Evolutionary conservation across 30 jellyfish, hydroid and myxozoan genomes (phyloP).

Genomic region (Aurelia sp.): DNA sequence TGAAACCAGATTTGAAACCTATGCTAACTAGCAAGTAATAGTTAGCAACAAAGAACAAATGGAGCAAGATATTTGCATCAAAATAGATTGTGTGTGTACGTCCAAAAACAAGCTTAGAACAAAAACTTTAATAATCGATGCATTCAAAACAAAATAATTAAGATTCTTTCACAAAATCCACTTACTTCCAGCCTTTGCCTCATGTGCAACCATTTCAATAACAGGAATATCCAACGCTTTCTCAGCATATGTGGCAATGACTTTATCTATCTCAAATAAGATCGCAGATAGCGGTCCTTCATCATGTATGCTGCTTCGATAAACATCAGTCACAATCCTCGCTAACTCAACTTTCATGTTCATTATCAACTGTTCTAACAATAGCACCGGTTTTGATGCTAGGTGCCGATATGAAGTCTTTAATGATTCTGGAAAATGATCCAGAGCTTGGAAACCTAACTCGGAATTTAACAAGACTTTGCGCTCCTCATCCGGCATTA

Average conservation of each 20-base stretch:
- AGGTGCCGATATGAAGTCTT: slow-evolving; percentile 55
- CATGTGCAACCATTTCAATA: slow-evolving; percentile 9
- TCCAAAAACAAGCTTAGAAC: background rate
- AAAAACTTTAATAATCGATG: background rate
- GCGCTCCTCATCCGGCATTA: slow-evolving; percentile 29
- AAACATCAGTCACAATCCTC: slow-evolving; percentile 37
- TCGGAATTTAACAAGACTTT: slow-evolving; percentile 2
- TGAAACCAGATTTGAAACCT: no score
- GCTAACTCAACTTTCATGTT: slow-evolving; percentile 87
- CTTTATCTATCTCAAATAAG: slow-evolving; percentile 58
- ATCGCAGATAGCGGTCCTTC: slow-evolving; percentile 43
- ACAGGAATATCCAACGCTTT: slow-evolving; percentile 67
- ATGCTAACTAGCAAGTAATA: no score
- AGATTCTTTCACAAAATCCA: background rate
- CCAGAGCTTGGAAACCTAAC: slow-evolving; percentile 68
- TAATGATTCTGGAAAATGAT: slow-evolving; percentile 54
- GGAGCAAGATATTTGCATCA: background rate
- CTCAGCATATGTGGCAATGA: slow-evolving; percentile 76
- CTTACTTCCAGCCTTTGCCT: slow-evolving; percentile 54
- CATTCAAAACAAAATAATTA: background rate
- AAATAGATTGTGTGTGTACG: background rate
- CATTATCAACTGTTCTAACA: slow-evolving; percentile 91
- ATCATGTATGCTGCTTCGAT: slow-evolving; percentile 8
- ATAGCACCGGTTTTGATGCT: slow-evolving; percentile 61
- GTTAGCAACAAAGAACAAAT: no score